Evolutionary conservation across 2,113 vertebrate genomes (phyloP).

Genomic region (Turnix velox): DNA sequence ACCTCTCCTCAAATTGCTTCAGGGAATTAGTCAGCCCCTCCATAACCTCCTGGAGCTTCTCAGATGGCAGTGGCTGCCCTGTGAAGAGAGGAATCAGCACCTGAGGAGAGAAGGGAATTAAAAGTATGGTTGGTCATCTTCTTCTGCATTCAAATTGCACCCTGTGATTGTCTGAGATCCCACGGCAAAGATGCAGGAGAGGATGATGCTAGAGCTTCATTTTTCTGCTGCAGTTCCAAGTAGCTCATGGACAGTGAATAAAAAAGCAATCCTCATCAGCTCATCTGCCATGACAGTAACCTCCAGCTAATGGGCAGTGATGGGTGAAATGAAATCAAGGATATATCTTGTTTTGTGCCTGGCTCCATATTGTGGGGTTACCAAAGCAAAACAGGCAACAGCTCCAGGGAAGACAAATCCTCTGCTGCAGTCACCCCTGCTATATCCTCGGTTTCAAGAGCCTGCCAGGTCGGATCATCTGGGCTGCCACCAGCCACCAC

Average conservation of each 20-base stretch:
- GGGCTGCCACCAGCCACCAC: not conserved
- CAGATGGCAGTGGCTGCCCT: slow-evolving; percentile 70
- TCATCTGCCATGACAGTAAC: not conserved
- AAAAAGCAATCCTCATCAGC: not conserved
- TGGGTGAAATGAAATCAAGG: not conserved
- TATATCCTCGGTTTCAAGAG: not conserved
- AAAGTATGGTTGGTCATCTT: not conserved
- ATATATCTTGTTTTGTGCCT: not conserved
- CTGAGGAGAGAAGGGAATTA: slow-evolving; percentile 44
- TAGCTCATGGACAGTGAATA: not conserved
- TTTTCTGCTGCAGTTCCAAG: not conserved
- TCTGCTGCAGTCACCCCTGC: not conserved
- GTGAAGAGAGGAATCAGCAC: slow-evolving; percentile 76
- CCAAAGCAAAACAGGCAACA: not conserved
- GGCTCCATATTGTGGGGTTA: not conserved
- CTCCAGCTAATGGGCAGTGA: not conserved
- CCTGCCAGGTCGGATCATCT: not conserved
- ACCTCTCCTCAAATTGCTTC: slow-evolving; percentile 79
- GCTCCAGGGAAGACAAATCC: not conserved
- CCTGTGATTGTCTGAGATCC: not conserved
- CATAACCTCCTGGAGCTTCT: slow-evolving; percentile 76
- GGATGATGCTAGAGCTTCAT: not conserved
- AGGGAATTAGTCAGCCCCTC: slow-evolving; percentile 76
- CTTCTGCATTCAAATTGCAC: not conserved
- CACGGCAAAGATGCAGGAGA: not conserved